Evolutionary conservation across 2,797 vertebrate genomes (phyloP).

Genomic region (Takifugu ocellatus): DNA sequence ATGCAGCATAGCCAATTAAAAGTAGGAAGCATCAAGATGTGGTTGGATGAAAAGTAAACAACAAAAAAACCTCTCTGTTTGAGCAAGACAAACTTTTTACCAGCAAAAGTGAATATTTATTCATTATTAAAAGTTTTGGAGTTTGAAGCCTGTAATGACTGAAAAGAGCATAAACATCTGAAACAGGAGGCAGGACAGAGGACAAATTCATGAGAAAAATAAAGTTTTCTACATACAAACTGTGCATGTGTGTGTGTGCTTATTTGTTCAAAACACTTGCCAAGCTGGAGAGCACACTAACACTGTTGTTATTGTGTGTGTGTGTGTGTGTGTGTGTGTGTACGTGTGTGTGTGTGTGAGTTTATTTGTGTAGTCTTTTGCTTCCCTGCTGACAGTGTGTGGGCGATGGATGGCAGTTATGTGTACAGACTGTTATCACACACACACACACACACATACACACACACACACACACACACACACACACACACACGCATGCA

Average conservation of each 20-base stretch:
- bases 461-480: slow-evolving; percentile 24
- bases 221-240: slow-evolving; percentile 11
- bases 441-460: slow-evolving; percentile 32
- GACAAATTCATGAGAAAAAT: slow-evolving; percentile 34
- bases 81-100: not conserved
- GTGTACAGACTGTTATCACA: slow-evolving; percentile 66
- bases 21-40: slow-evolving; percentile 26
- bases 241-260: slow-evolving; percentile 27
- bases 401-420: slow-evolving; percentile 72
- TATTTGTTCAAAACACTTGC: slow-evolving; percentile 44
- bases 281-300: slow-evolving; percentile 29
- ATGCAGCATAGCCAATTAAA: slow-evolving; percentile 62
- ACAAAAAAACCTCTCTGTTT: not conserved
- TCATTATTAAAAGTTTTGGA: slow-evolving; percentile 10
- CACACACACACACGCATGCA: slow-evolving; percentile 11
- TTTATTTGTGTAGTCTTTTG: slow-evolving; percentile 42
- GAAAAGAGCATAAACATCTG: slow-evolving; percentile 14
- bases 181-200: slow-evolving; percentile 9
- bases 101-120: not conserved
- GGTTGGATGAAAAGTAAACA: slow-evolving; percentile 34
- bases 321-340: slow-evolving; percentile 24
- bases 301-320: slow-evolving; percentile 10
- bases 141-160: not conserved
- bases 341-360: slow-evolving; percentile 25
- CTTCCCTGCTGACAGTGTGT: slow-evolving; percentile 72